Base-by-base conservation (phyloP, 1,140 invertebrate genomes). In the Halyomorpha halys region DNA sequence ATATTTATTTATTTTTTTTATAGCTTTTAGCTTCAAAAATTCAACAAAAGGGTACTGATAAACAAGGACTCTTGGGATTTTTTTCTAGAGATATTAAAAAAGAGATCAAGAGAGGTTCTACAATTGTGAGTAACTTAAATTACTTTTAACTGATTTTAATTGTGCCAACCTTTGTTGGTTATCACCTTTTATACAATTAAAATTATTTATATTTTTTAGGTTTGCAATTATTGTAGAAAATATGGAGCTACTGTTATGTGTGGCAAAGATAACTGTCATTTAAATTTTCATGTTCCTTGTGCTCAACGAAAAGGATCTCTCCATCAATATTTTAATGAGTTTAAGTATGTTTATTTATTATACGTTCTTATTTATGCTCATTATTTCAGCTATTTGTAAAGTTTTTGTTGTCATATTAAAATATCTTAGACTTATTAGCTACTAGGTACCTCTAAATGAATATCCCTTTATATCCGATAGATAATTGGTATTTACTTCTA, bases 221-320 rank as follows among this genome's bases (percentile, higher is more conserved):
- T n/a, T 25, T 53, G 56, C 15, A 30, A 13, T 30, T 66, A 60
- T 39, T 66, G 61, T 23, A 30, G 34, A 3, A 34, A 27, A 30
- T 47, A 27, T 13, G 61, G 61, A 19, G 65, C 61, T 4, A 63
- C 62, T 45, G 39, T 63, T 16, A 15, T 19, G 13, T 66, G 61
- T 30, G 2, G 19, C 5, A 15, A 45, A 19, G 51, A 44, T 13
- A 53, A 25, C 16, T 66, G 62, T 23, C 13, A 23, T 45, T 45
- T 30, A 4, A 60, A 27, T 30, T 66, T 63, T 30, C 62, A 66
- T 47, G 27, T 66, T 11, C 65, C 62, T 23, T 66, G 65, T 49
- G 62, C 61, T 16, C 6, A 44, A 18, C 18, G 59, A 19, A 63
- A 49, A 27, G 56, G 61, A 14, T 59, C 61, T 21, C 21, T 63